Base-by-base conservation (phyloP, 2,888 invertebrate species). In the Amblyjoppa fuscipennis region DNA sequence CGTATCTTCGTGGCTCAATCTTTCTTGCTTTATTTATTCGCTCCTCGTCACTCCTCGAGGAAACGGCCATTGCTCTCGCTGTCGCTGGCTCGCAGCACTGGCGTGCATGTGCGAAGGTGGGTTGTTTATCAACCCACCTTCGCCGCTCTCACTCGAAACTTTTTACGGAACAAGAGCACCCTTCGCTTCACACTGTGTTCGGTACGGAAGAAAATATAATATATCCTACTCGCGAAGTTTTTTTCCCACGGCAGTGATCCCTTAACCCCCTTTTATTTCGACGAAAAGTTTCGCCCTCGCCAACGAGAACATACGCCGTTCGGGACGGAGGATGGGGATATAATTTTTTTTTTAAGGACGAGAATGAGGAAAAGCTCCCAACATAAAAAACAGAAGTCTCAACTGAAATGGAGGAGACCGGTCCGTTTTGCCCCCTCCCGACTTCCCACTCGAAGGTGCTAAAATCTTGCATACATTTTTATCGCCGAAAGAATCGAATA, bases 171-270 rank as follows among this genome's bases (percentile, higher is more conserved):
- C 75, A 79, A 75, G 64, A 56, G 68, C 38, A 66, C 31, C 80
- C 73, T 53, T 38, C 38, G 49, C 64, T 34, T 49, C 45, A 16
- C 49, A n/a, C 38, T 31, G 68, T 53, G 45, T 66, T 38, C 13
- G 45, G 38, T 38, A 66, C 68, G 69, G 31, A 70, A 81, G 61
- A 70, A 83, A 79, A 71, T 83, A 75, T 70, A 69, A 83, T 79
- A 79, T 79, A 64, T 64, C 64, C 75, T 64, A 45, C 79, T 70
- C 64, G 61, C 20, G 51, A 53, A 79, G 59, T 59, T 83, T 75
- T 76, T 41, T 34, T 38, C 20, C 69, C 41, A 53, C 71, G 25
- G 20, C 20, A 53, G 75, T 79, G 64, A 79, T 79, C 79, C 61
- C 79, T 83, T 53, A 74, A 74, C 64, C 74, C 53, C 45, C 16